These are phyloP conservation scores for Amphimedon queenslandica DNA, from an alignment of 37 sponge, comb jelly and placozoan species.

Conservation along the genomic window DNA sequence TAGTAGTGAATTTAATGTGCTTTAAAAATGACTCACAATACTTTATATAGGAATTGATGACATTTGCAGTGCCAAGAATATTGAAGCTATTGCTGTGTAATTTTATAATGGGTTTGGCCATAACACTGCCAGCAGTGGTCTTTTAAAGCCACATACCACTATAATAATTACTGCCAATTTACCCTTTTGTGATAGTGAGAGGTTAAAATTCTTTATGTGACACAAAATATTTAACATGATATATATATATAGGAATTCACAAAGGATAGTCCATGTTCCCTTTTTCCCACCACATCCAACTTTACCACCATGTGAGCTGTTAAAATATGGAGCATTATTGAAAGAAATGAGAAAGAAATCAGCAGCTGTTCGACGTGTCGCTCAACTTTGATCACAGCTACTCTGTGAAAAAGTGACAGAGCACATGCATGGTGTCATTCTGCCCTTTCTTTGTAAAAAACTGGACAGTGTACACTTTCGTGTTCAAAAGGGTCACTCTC, in stretches of 20 bases:
- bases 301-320: neutral
- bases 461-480: no score
- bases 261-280: neutral
- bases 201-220: neutral
- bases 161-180: neutral
- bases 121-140: neutral
- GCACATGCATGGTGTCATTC: no score
- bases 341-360: no score
- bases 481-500: no score
- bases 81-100: neutral
- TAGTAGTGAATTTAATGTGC: neutral
- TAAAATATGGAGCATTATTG: constrained; percentile 4
- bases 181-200: neutral
- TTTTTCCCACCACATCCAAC: neutral
- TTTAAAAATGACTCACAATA: neutral
- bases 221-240: neutral
- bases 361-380: no score
- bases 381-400: no score
- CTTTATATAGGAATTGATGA: neutral
- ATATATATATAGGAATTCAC: neutral
- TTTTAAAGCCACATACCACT: neutral
- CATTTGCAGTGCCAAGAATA: neutral
- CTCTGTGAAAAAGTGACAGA: no score
- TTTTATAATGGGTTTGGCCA: neutral
- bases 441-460: no score